phyloP scores from a whole-genome alignment of 2,113 vertebrate species.

The Tympanuchus pallidicinctus region DNA sequence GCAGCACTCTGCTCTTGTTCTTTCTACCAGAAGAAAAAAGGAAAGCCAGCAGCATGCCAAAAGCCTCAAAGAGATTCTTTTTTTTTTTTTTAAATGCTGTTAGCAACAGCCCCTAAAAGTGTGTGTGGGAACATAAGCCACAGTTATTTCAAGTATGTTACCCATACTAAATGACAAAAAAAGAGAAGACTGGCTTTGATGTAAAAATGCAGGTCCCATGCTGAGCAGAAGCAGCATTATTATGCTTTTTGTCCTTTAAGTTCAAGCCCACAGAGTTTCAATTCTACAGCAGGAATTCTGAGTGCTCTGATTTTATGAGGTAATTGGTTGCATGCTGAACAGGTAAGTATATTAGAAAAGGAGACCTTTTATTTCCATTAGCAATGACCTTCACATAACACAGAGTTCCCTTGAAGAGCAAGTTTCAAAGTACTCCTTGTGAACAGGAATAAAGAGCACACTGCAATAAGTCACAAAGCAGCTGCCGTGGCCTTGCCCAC shows the following conservation, averaged over 20 bases:
- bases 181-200: background rate
- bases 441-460: background rate
- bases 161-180: background rate
- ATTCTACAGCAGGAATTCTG: background rate
- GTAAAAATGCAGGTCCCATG: background rate
- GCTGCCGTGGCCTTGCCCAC: background rate
- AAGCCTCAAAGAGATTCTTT: background rate
- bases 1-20: background rate
- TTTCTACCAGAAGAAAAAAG: background rate
- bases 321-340: background rate
- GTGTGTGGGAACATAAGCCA: background rate
- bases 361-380: background rate
- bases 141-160: background rate
- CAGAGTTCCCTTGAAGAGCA: background rate
- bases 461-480: background rate
- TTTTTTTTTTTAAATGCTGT: background rate
- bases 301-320: background rate
- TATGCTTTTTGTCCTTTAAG: background rate
- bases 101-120: background rate
- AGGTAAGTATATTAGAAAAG: background rate
- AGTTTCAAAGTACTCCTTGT: background rate
- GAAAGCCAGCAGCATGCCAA: background rate
- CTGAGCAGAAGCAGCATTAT: background rate
- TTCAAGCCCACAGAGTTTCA: background rate
- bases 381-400: background rate